Evolutionary conservation across 1,140 invertebrate genomes (phyloP).

Genomic region (Drosophila sp.): DNA sequence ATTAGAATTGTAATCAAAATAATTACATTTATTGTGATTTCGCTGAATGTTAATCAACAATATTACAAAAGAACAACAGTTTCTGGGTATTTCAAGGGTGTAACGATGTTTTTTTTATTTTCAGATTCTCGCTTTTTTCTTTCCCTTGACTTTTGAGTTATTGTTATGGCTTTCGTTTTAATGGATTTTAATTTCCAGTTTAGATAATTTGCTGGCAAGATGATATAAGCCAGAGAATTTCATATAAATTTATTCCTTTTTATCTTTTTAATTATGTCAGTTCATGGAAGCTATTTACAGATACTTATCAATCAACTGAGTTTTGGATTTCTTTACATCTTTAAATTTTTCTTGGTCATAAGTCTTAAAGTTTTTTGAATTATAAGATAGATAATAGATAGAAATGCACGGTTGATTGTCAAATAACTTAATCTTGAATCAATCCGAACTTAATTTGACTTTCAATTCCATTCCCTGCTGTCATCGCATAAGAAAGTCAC

Average conservation of each 20-base stretch:
- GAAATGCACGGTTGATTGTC: too few relatives aligned
- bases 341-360: not conserved
- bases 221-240: conserved; percentile 13
- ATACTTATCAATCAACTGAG: conserved; percentile 6
- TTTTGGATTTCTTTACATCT: not conserved
- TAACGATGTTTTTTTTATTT: conserved; percentile 24
- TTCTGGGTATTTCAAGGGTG: not conserved
- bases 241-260: conserved; percentile 13
- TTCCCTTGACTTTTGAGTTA: conserved; percentile 52
- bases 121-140: conserved; percentile 1
- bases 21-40: conserved; percentile 75
- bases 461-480: too few relatives aligned
- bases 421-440: too few relatives aligned
- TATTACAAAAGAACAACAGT: conserved; percentile 22
- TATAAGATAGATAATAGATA: too few relatives aligned
- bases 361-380: not conserved
- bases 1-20: conserved; percentile 76
- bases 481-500: too few relatives aligned
- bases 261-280: conserved; percentile 10
- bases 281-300: not conserved
- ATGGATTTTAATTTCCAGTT: conserved; percentile 64
- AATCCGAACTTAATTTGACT: too few relatives aligned
- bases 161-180: conserved; percentile 59
- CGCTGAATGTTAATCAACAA: conserved; percentile 64
- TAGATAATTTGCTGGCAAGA: conserved; percentile 13